Conservation (phyloP, 2,797 vertebrate species). For the Lacerta agilis region DNA sequence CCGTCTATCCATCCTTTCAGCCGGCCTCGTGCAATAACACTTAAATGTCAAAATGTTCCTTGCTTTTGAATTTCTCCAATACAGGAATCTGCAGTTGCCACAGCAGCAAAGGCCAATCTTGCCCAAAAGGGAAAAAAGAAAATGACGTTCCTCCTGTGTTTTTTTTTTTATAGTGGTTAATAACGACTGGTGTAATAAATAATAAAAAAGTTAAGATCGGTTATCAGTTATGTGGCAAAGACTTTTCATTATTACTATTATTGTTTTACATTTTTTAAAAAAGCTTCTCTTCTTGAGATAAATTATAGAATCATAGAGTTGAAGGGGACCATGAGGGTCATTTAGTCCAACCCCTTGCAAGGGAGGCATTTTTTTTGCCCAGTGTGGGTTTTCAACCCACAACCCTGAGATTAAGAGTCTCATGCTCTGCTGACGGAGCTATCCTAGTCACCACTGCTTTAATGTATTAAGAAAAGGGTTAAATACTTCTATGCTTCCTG, state of each 20-base stretch:
- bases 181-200: constrained; percentile 66
- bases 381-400: too few relatives aligned
- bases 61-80: constrained; percentile 53
- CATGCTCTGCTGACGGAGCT: too few relatives aligned
- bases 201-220: constrained; percentile 27
- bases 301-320: not conserved
- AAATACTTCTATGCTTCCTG: not conserved
- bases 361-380: too few relatives aligned
- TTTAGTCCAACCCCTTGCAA: too few relatives aligned
- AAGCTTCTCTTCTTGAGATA: constrained; percentile 15
- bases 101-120: constrained; percentile 44
- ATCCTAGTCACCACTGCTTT: not conserved
- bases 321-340: too few relatives aligned
- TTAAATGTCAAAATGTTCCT: constrained; percentile 59
- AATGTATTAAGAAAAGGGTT: constrained; percentile 5
- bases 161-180: constrained; percentile 50
- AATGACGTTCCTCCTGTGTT: constrained; percentile 56
- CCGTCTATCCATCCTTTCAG: constrained; percentile 17
- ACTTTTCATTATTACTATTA: not conserved
- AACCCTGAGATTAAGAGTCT: too few relatives aligned
- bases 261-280: not conserved
- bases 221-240: not conserved
- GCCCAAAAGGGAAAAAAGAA: constrained; percentile 42
- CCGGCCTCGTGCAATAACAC: constrained; percentile 24
- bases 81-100: constrained; percentile 40